These are phyloP conservation scores for Ectemnius continuus DNA, from an alignment of 2,888 invertebrate species.

Conservation along the genomic window DNA sequence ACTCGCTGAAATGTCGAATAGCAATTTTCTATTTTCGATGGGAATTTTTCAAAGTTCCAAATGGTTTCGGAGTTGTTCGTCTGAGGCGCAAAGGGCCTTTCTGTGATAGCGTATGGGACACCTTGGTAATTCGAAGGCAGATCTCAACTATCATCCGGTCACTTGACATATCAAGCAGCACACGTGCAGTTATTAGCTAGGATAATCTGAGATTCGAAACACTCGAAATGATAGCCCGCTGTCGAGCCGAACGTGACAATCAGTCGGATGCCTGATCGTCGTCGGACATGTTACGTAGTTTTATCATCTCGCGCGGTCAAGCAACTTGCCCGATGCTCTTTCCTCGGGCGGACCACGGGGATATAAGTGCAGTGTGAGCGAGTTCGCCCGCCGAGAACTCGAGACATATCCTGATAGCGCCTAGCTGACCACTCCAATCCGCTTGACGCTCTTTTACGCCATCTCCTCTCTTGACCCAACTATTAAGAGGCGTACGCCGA, in stretches of 20 bases:
- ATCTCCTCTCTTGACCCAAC: constrained; percentile 23
- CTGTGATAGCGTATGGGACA: no score
- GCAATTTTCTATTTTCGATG: no score
- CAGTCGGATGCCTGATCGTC: constrained; percentile 68
- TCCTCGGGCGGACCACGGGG: constrained; percentile 8
- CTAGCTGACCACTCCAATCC: constrained; percentile 61
- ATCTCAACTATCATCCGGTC: no score
- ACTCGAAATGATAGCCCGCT: constrained; percentile 23
- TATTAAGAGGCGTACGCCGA: neutral
- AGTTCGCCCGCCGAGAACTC: constrained; percentile 60
- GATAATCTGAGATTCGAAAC: constrained; percentile 64
- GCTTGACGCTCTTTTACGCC: constrained; percentile 26
- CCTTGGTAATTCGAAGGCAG: no score
- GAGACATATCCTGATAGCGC: constrained; percentile 64
- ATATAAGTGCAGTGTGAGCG: constrained; percentile 19
- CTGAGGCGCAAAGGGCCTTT: no score
- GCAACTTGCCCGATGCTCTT: constrained; percentile 65
- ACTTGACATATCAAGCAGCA: neutral
- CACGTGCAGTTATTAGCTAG: constrained; percentile 52
- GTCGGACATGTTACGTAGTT: constrained; percentile 51
- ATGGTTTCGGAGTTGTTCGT: no score
- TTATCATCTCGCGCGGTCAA: constrained; percentile 71
- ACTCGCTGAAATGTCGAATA: no score
- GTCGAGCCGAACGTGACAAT: constrained; percentile 67
- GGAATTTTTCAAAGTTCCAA: no score